These are phyloP conservation scores for Todiramphus chloris DNA, from an alignment of 2,113 vertebrate genomes.

Conservation along the genomic window DNA sequence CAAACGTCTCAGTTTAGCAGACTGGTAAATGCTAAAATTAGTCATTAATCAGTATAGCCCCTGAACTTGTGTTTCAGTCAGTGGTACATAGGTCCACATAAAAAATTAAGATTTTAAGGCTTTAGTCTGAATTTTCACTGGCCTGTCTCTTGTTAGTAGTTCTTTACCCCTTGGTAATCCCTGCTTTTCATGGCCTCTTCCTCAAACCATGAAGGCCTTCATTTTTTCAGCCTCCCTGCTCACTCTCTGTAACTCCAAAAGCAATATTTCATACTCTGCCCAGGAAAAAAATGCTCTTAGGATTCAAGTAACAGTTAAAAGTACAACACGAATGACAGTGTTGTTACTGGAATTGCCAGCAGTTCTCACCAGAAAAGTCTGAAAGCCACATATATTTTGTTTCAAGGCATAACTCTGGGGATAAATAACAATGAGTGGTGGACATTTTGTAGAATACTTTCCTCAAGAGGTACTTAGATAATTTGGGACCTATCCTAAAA, in stretches of 20 bases:
- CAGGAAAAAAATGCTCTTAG: not conserved
- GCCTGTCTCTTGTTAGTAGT: not conserved
- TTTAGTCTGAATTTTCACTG: not conserved
- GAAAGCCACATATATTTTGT: slow-evolving; percentile 26
- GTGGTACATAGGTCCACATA: not conserved
- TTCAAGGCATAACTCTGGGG: slow-evolving; percentile 6
- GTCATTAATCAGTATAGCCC: not conserved
- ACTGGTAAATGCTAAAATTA: not conserved
- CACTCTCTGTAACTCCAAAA: not conserved
- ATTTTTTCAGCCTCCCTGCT: not conserved
- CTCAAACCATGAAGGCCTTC: not conserved
- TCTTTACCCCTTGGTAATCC: not conserved
- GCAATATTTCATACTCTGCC: slow-evolving; percentile 12
- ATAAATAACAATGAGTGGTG: not conserved
- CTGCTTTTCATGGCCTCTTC: not conserved
- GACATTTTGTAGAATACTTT: not conserved
- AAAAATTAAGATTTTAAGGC: not conserved
- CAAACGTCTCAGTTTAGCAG: not conserved
- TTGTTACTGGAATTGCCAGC: slow-evolving; percentile 47
- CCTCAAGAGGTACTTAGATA: not conserved
- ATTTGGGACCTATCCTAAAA: not conserved
- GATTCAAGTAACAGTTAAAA: slow-evolving; percentile 46
- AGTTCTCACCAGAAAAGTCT: slow-evolving; percentile 33
- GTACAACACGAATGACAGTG: slow-evolving; percentile 24
- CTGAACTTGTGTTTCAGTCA: not conserved